These are phyloP conservation scores for Phycodurus eques DNA, from an alignment of 2,113 vertebrate genomes.

Conservation along the genomic window DNA sequence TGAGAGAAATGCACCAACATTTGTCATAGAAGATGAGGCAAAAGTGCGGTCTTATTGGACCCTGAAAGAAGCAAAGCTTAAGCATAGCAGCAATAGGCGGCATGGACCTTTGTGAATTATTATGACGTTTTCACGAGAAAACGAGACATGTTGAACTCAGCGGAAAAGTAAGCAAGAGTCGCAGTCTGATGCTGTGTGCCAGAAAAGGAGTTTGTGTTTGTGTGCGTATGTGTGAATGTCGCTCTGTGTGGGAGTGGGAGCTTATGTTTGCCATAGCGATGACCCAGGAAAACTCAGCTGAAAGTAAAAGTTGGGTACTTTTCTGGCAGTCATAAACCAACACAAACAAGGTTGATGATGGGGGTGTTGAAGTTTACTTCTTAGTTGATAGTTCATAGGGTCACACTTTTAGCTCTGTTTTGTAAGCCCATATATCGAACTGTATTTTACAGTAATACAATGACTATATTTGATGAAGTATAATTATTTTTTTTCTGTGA, in stretches of 20 bases:
- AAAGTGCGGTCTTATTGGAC: slow-evolving; percentile 30
- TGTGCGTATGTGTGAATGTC: slow-evolving; percentile 20
- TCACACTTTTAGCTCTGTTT: not conserved
- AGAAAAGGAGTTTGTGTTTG: slow-evolving; percentile 25
- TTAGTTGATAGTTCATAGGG: not conserved
- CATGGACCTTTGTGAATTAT: slow-evolving; percentile 29
- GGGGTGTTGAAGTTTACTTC: not conserved
- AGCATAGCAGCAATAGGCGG: slow-evolving; percentile 8
- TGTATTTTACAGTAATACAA: not conserved
- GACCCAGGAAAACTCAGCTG: slow-evolving; percentile 36
- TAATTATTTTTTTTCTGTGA: too few species aligned
- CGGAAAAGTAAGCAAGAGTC: slow-evolving; percentile 28
- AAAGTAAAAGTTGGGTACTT: slow-evolving; percentile 31
- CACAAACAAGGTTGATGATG: slow-evolving; percentile 34
- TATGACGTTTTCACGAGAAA: slow-evolving; percentile 36
- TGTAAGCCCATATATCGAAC: not conserved
- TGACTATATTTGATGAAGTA: too few species aligned
- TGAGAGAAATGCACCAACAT: not conserved
- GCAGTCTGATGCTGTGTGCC: slow-evolving; percentile 20
- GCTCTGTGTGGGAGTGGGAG: slow-evolving; percentile 17
- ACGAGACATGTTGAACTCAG: slow-evolving; percentile 18
- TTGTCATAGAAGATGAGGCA: slow-evolving; percentile 9
- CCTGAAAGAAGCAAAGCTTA: slow-evolving; percentile 6
- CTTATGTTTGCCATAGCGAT: slow-evolving; percentile 9
- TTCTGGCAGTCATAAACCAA: slow-evolving; percentile 17